A percentile compares a stretch with the other conserved stretches of the same genome.
Evolutionary conservation across 2,797 vertebrate species (phyloP).

Genomic region (Phoebastria nigripes): DNA sequence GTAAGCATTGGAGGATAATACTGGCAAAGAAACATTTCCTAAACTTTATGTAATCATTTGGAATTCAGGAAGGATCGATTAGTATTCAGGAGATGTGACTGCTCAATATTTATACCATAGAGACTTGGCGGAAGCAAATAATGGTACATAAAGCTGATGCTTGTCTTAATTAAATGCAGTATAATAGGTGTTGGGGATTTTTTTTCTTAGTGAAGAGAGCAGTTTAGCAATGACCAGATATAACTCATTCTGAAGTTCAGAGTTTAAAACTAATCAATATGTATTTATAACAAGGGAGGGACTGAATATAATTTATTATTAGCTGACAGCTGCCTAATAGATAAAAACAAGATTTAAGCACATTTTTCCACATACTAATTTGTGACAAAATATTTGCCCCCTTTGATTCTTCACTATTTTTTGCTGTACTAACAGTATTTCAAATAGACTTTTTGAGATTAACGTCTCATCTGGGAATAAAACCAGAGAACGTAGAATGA

Average conservation of each 20-base stretch:
- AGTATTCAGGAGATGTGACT: conserved; percentile 74
- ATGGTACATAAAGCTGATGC: conserved; percentile 78
- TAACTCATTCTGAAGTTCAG: conserved; percentile 82
- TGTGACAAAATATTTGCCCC: conserved; percentile 23
- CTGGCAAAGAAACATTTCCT: conserved; percentile 81
- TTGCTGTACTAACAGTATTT: conserved; percentile 4
- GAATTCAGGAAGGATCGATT: conserved; percentile 83
- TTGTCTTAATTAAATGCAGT: conserved; percentile 87
- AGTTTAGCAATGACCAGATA: conserved; percentile 77
- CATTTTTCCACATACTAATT: conserved; percentile 28
- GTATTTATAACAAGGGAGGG: conserved; percentile 73
- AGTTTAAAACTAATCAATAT: conserved; percentile 83
- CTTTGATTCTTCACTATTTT: neutral
- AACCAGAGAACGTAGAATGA: neutral
- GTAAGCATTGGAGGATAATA: conserved; percentile 52
- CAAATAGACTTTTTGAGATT: conserved; percentile 1
- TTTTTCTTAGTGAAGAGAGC: conserved; percentile 72
- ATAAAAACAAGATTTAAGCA: conserved; percentile 39
- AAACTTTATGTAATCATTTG: conserved; percentile 83
- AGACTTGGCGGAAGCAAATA: conserved; percentile 80
- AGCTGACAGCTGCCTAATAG: conserved; percentile 40
- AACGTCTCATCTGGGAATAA: neutral
- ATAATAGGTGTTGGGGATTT: conserved; percentile 75
- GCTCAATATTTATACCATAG: conserved; percentile 84
- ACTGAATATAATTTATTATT: conserved; percentile 66